These are phyloP conservation scores for Ataeniobius toweri DNA, from an alignment of 2,797 vertebrate species.

Conservation along the genomic window DNA sequence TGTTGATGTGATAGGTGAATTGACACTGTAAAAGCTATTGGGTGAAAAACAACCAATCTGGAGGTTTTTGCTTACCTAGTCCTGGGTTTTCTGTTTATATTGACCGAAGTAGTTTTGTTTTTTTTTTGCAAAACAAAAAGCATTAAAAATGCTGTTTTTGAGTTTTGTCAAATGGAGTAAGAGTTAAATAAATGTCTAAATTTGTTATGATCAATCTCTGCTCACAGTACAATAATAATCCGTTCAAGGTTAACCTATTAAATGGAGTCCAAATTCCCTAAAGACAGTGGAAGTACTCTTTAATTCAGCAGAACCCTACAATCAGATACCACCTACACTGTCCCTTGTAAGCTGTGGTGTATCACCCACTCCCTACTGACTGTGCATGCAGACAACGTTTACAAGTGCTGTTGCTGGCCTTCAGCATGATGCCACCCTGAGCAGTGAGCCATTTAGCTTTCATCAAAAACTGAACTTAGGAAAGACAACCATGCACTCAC, in stretches of 20 bases:
- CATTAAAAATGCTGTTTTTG: not conserved
- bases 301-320: not conserved
- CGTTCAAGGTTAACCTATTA: not conserved
- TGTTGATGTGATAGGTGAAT: constrained; percentile 7
- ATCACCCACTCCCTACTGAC: not conserved
- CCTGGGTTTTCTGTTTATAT: not conserved
- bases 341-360: not conserved
- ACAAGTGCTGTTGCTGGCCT: not conserved
- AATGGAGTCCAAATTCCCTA: not conserved
- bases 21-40: constrained; percentile 17
- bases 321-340: not conserved
- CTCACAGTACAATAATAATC: not conserved
- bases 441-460: not conserved
- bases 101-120: not conserved
- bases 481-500: not conserved
- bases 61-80: too few relatives aligned
- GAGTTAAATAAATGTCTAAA: not conserved
- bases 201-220: not conserved
- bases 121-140: not conserved
- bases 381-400: not conserved
- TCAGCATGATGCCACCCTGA: not conserved
- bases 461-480: not conserved
- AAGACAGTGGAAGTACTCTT: not conserved
- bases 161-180: not conserved
- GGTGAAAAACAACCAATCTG: constrained; percentile 14